These are phyloP conservation scores for Silurus glanis DNA, from an alignment of 2,113 vertebrate genomes.

Conservation along the genomic window DNA sequence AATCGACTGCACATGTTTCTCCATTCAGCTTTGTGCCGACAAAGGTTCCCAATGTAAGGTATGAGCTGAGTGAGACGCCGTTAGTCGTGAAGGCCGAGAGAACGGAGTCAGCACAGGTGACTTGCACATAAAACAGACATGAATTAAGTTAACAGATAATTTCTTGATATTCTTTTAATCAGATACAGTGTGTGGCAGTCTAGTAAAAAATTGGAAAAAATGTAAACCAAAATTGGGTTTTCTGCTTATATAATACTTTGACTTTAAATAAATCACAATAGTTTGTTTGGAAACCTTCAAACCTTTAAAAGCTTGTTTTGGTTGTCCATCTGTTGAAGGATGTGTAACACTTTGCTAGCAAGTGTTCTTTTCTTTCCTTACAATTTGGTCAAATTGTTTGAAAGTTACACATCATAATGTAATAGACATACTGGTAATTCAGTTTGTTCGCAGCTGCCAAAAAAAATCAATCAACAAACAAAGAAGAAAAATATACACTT, in stretches of 20 bases:
- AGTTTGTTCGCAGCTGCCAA: background rate
- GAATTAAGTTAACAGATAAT: background rate
- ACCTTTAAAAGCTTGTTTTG: background rate
- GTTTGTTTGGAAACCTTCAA: no score
- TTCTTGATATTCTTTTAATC: background rate
- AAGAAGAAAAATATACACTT: background rate
- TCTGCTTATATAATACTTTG: background rate
- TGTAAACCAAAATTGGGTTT: background rate
- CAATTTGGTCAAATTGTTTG: background rate
- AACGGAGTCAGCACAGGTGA: constrained; percentile 57
- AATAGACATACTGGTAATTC: background rate
- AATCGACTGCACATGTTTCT: constrained; percentile 31
- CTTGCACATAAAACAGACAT: background rate
- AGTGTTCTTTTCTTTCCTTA: background rate
- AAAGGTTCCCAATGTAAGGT: constrained; percentile 73
- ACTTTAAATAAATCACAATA: no score
- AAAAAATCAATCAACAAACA: background rate
- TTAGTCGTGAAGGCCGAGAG: constrained; percentile 44
- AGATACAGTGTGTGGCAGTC: background rate
- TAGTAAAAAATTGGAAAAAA: background rate
- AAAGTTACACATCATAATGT: background rate
- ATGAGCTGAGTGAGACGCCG: constrained; percentile 66
- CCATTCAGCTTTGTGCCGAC: constrained; percentile 68
- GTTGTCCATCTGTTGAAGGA: background rate
- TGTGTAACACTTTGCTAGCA: background rate